Conservation (phyloP, 2,888 invertebrate genomes). For the Cataglyphis rosenhaueri region DNA sequence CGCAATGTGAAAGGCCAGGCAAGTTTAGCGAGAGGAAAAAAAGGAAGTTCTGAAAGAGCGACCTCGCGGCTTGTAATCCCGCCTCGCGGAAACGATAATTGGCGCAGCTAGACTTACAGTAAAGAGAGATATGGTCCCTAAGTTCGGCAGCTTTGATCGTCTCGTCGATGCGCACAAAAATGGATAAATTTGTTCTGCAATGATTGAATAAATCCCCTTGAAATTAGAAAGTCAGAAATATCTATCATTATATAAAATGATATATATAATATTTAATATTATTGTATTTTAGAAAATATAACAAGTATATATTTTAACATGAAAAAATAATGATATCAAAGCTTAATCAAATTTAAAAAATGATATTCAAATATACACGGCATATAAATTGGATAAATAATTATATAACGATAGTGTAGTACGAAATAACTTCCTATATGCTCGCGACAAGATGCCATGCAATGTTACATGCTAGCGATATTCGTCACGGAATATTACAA, state of each 20-base stretch:
- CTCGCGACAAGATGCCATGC: constrained; percentile 23
- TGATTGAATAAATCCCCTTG: background rate
- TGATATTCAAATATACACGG: background rate
- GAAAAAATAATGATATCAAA: background rate
- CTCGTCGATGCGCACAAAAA: background rate
- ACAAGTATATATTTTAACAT: background rate
- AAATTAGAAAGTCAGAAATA: background rate
- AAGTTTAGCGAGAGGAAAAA: constrained; percentile 14
- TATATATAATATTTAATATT: background rate
- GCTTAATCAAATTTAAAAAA: background rate
- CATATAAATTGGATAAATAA: constrained; percentile 19
- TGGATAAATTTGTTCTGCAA: background rate
- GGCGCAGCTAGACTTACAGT: constrained; percentile 28
- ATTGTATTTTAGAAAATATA: background rate
- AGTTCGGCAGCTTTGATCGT: constrained; percentile 1
- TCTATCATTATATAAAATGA: background rate
- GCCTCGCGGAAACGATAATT: constrained; percentile 48
- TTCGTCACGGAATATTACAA: constrained; percentile 46
- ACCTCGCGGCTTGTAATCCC: constrained; percentile 1
- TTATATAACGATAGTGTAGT: constrained; percentile 1
- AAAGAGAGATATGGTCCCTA: background rate
- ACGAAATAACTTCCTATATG: constrained; percentile 4
- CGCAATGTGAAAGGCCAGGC: constrained; percentile 18
- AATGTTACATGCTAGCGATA: constrained; percentile 19
- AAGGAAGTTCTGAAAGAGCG: background rate